These are phyloP conservation scores for Brachionus rubens DNA, from an alignment of 1,140 invertebrate species.

Conservation along the genomic window DNA sequence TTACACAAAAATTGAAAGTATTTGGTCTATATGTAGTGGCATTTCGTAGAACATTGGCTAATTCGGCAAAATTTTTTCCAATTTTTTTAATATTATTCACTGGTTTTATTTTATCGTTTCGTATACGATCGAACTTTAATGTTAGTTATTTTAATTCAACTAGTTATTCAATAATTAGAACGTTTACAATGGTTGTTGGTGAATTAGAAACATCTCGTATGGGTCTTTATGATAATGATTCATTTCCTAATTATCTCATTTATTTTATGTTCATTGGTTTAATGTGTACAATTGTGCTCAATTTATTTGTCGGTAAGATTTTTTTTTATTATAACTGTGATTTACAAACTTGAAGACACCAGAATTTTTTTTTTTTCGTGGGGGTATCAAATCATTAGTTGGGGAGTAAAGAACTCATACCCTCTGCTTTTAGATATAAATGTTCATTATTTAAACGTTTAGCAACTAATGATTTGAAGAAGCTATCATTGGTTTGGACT, in stretches of 20 bases:
- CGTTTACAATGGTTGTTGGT: constrained; percentile 40
- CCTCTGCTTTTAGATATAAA: too few species aligned
- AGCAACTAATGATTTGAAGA: too few species aligned
- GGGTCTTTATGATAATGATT: constrained; percentile 20
- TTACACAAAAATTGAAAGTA: constrained; percentile 40
- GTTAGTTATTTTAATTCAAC: constrained; percentile 43
- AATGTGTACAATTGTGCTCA: constrained; percentile 28
- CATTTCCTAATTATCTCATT: constrained; percentile 35
- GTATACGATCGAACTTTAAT: constrained; percentile 38
- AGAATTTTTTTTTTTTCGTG: too few species aligned
- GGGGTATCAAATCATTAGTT: too few species aligned
- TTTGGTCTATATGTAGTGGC: constrained; percentile 41
- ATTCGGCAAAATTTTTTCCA: constrained; percentile 46
- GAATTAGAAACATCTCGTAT: constrained; percentile 18
- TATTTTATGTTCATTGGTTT: constrained; percentile 43
- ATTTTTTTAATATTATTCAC: constrained; percentile 33
- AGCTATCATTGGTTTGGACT: too few species aligned
- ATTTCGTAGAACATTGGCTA: constrained; percentile 26
- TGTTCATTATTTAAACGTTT: too few species aligned
- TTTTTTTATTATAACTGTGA: neutral
- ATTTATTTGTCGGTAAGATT: constrained; percentile 39
- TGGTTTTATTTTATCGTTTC: constrained; percentile 44
- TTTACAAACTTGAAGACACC: too few species aligned
- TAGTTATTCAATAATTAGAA: constrained; percentile 13
- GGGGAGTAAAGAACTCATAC: too few species aligned